Conservation (phyloP, 1,140 invertebrate genomes). For the Papilio xuthus region DNA sequence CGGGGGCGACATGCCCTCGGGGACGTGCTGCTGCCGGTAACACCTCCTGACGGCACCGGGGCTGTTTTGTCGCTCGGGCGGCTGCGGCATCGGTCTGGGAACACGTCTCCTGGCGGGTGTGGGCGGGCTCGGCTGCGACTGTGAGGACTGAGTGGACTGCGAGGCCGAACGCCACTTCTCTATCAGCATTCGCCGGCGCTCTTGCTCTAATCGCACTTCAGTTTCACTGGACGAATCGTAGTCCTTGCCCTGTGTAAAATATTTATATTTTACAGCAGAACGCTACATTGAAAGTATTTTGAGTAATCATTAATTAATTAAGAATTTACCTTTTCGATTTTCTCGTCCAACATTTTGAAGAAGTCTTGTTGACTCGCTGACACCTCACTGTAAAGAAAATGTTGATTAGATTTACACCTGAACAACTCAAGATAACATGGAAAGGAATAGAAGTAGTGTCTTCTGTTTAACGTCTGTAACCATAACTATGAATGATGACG, state of each 20-base stretch:
- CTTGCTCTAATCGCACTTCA: slow-evolving; percentile 83
- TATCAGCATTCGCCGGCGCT: slow-evolving; percentile 82
- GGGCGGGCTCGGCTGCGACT: slow-evolving; percentile 65
- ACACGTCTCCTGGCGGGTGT: slow-evolving; percentile 68
- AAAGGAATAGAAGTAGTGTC: too few relatives aligned
- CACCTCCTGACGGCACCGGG: slow-evolving; percentile 61
- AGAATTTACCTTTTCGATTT: slow-evolving; percentile 89
- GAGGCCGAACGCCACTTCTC: slow-evolving; percentile 85
- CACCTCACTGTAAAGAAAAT: slow-evolving; percentile 86
- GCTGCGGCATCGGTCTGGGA: slow-evolving; percentile 60
- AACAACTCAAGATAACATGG: too few relatives aligned
- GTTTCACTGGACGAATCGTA: slow-evolving; percentile 86
- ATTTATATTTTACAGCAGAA: slow-evolving; percentile 17
- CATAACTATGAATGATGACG: too few relatives aligned
- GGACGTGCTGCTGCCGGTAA: slow-evolving; percentile 66
- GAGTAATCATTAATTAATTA: neutral
- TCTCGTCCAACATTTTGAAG: slow-evolving; percentile 95
- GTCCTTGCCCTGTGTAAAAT: slow-evolving; percentile 85
- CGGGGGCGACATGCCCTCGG: slow-evolving; percentile 71
- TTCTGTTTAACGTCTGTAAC: too few relatives aligned
- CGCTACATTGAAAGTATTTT: neutral
- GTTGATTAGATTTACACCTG: slow-evolving; percentile 1
- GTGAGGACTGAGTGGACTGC: slow-evolving; percentile 72
- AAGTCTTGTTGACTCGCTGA: slow-evolving; percentile 94
- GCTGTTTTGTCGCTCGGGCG: slow-evolving; percentile 64